phyloP scores from a whole-genome alignment of 2,888 invertebrate species.

The Myopa testacea region DNA sequence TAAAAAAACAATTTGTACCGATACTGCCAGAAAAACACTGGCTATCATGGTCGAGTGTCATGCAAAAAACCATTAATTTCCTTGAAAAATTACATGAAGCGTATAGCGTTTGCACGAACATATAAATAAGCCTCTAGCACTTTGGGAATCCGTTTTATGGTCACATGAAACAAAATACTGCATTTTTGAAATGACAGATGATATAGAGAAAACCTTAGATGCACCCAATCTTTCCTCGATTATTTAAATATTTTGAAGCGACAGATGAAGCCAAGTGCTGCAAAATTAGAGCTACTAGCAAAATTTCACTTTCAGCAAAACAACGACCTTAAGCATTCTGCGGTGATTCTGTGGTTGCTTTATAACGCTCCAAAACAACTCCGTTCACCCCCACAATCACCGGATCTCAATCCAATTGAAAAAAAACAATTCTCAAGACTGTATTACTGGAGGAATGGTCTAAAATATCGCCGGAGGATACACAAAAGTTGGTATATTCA shows the following conservation, averaged over 20 bases:
- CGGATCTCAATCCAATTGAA: too few species aligned
- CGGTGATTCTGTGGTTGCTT: not conserved
- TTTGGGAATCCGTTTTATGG: not conserved
- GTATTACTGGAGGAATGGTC: too few species aligned
- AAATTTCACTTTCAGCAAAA: conserved; percentile 9
- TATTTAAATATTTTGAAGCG: not conserved
- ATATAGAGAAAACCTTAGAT: conserved; percentile 14
- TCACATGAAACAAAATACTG: conserved; percentile 1
- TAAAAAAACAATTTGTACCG: conserved; percentile 26
- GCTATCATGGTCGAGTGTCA: conserved; percentile 14
- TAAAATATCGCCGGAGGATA: too few species aligned
- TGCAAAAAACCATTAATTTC: conserved; percentile 12
- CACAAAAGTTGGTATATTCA: too few species aligned
- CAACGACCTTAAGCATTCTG: not conserved
- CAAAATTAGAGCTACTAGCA: too few species aligned
- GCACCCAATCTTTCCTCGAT: not conserved
- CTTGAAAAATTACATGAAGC: conserved; percentile 2
- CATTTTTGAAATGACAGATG: conserved; percentile 15
- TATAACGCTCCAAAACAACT: too few species aligned
- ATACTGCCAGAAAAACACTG: conserved; percentile 23
- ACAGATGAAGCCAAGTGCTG: too few species aligned
- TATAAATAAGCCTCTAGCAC: not conserved
- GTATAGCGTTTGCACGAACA: conserved; percentile 14
- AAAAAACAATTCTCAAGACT: too few species aligned
- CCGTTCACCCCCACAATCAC: too few species aligned